These are phyloP conservation scores for Callithrix jacchus DNA, from an alignment of 2,113 vertebrate genomes.

Conservation along the genomic window DNA sequence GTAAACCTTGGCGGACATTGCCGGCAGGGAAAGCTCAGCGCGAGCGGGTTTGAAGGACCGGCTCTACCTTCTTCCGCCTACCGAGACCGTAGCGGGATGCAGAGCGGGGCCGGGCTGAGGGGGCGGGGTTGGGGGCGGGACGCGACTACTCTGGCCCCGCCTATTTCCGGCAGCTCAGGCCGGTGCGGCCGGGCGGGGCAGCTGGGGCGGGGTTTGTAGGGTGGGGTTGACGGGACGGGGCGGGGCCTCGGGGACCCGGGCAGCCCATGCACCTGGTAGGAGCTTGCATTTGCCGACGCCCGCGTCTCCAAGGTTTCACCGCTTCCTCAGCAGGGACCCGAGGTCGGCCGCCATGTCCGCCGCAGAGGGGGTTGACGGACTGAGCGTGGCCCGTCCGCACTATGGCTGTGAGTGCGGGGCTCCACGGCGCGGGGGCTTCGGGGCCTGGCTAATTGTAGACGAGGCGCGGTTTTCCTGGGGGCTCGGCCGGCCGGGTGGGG, in stretches of 20 bases:
- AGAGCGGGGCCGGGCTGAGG: neutral
- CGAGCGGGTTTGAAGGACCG: rapidly evolving
- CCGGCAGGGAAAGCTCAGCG: rapidly evolving
- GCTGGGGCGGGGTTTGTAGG: neutral
- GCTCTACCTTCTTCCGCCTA: neutral
- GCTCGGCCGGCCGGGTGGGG: constrained; percentile 25
- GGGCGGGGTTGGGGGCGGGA: neutral
- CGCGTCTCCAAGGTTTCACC: constrained; percentile 1
- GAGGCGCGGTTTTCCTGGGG: neutral
- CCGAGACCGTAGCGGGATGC: neutral
- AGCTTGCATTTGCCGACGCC: constrained; percentile 64
- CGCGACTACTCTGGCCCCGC: neutral
- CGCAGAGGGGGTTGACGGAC: constrained; percentile 82
- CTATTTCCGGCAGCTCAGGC: neutral
- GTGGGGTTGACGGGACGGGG: constrained; percentile 5
- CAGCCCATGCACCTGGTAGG: constrained; percentile 64
- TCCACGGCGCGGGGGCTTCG: neutral
- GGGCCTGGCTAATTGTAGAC: neutral
- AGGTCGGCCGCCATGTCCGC: constrained; percentile 81
- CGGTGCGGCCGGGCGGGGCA: neutral
- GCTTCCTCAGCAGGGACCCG: constrained; percentile 47
- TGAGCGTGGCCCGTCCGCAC: constrained; percentile 82
- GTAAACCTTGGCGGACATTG: rapidly evolving
- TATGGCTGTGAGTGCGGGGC: constrained; percentile 85
- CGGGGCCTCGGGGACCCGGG: neutral